Evolutionary conservation across 2,888 invertebrate genomes (phyloP).

Genomic region (Dusona sp.): DNA sequence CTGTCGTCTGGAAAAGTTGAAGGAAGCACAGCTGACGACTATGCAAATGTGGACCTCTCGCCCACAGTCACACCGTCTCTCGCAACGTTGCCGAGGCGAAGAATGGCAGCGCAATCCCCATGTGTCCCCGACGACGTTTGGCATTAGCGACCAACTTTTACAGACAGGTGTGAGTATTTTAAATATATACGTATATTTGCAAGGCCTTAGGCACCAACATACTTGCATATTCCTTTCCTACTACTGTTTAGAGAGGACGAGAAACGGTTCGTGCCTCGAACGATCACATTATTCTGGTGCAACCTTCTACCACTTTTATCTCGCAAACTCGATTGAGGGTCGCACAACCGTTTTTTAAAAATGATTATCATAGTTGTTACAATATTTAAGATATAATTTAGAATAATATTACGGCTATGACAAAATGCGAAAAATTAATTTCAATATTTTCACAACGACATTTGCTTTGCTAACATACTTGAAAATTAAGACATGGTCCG

Average conservation of each 20-base stretch:
- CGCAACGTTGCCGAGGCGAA: slow-evolving; percentile 40
- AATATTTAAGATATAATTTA: neutral
- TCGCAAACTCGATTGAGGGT: slow-evolving; percentile 27
- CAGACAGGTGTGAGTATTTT: slow-evolving; percentile 50
- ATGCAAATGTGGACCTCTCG: slow-evolving; percentile 83
- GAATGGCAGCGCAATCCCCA: slow-evolving; percentile 78
- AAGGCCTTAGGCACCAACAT: slow-evolving; percentile 51
- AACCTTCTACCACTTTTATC: slow-evolving; percentile 33
- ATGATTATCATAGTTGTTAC: neutral
- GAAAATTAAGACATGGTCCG: slow-evolving; percentile 53
- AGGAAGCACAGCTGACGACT: slow-evolving; percentile 85
- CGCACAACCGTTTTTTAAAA: neutral
- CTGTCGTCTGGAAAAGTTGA: slow-evolving; percentile 84
- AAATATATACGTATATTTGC: slow-evolving; percentile 9
- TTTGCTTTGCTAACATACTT: slow-evolving; percentile 17
- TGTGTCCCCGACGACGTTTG: slow-evolving; percentile 78
- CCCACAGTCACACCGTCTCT: slow-evolving; percentile 66
- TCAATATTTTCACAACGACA: slow-evolving; percentile 52
- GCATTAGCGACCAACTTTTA: slow-evolving; percentile 79
- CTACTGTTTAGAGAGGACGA: neutral
- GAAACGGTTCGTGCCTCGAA: slow-evolving; percentile 26
- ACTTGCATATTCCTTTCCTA: slow-evolving; percentile 46
- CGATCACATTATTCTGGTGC: slow-evolving; percentile 44
- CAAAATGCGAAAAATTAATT: neutral
- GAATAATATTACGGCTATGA: neutral